A percentile compares a stretch with the other conserved stretches of the same genome.
These are phyloP conservation scores for Platycercus adscitus DNA, from an alignment of 2,113 vertebrate genomes.

Conservation along the genomic window DNA sequence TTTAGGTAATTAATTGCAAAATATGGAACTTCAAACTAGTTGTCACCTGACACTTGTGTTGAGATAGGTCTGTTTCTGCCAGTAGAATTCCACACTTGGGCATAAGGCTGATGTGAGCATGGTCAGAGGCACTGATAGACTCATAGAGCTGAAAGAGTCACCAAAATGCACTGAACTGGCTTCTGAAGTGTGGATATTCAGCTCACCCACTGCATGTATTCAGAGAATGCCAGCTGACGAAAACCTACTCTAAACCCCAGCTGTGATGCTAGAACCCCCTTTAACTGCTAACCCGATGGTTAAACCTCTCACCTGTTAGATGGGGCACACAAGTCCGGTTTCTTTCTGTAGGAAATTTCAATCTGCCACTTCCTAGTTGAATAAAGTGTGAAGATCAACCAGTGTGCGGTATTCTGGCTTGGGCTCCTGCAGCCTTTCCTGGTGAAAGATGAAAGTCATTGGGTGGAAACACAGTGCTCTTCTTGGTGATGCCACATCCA, in stretches of 20 bases:
- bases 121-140: background rate
- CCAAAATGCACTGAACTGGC: background rate
- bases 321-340: rapidly evolving
- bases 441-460: background rate
- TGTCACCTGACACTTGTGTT: background rate
- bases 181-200: background rate
- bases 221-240: background rate
- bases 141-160: background rate
- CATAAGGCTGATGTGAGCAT: background rate
- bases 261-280: background rate
- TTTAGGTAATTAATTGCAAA: background rate
- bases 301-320: background rate
- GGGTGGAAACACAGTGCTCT: background rate
- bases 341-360: background rate
- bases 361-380: background rate
- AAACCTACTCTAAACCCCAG: background rate
- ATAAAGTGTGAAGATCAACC: background rate
- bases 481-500: background rate
- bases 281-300: background rate
- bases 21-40: background rate
- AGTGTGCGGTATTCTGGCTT: background rate
- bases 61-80: background rate
- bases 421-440: background rate
- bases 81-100: background rate
- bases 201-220: background rate